Evolutionary conservation across 2,113 vertebrate genomes (phyloP).

Genomic region (Rhodinocichla rosea): DNA sequence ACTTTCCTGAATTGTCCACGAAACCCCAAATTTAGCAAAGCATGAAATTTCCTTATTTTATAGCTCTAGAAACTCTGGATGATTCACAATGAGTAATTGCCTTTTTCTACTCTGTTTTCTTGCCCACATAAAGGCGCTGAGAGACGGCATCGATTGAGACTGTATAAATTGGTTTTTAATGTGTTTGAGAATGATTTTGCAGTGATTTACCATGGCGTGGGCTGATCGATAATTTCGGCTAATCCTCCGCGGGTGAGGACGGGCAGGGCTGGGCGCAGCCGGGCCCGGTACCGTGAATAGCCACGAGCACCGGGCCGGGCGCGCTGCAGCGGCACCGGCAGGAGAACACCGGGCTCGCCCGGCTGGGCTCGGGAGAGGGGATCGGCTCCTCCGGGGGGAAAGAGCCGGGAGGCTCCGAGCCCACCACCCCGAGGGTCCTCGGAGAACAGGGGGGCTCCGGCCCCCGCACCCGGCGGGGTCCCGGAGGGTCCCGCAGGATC

Average conservation of each 20-base stretch:
- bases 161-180: background rate
- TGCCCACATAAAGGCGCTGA: background rate
- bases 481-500: too few relatives aligned
- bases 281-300: background rate
- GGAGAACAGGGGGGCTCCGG: background rate
- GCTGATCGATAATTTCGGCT: background rate
- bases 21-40: constrained; percentile 52
- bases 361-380: fast-evolving
- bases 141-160: background rate
- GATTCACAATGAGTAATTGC: background rate
- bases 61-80: background rate
- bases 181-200: background rate
- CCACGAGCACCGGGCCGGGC: fast-evolving
- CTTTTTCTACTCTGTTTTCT: background rate
- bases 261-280: background rate
- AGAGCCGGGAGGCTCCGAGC: background rate
- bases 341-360: background rate
- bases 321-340: background rate
- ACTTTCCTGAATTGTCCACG: constrained; percentile 28
- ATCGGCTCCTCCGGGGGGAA: background rate
- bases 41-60: background rate
- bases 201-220: background rate
- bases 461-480: too few relatives aligned
- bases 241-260: background rate
- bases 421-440: too few relatives aligned